phyloP scores from a whole-genome alignment of 2,113 vertebrate species.

The Progne subis region DNA sequence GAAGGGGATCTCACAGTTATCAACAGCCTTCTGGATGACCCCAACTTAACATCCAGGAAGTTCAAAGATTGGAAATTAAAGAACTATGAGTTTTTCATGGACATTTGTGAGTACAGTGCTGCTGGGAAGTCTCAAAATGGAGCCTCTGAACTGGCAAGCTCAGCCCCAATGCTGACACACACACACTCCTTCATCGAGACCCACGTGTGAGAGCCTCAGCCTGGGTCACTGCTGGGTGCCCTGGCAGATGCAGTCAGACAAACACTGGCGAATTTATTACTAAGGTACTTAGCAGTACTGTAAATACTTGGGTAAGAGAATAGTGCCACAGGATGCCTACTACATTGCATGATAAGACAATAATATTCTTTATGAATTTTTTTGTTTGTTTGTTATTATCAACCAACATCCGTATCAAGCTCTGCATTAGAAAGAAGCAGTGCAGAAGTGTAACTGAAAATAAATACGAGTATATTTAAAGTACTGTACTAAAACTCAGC shows the following conservation, averaged over 20 bases:
- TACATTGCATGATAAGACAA: constrained; percentile 87
- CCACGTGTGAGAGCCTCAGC: constrained; percentile 75
- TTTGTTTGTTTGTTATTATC: constrained; percentile 52
- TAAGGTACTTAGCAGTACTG: constrained; percentile 77
- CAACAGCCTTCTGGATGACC: constrained; percentile 85
- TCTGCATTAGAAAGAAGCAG: constrained; percentile 65
- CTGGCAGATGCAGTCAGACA: constrained; percentile 48
- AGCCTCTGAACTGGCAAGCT: constrained; percentile 81
- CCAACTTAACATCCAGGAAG: constrained; percentile 85
- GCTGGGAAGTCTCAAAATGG: constrained; percentile 77
- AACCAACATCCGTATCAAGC: constrained; percentile 57
- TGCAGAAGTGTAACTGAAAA: constrained; percentile 52
- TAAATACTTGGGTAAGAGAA: constrained; percentile 84
- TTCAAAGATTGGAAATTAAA: constrained; percentile 90
- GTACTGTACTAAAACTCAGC: constrained; percentile 64
- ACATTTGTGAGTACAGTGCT: constrained; percentile 87
- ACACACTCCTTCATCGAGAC: constrained; percentile 93
- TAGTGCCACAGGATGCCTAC: constrained; percentile 88
- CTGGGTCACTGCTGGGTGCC: constrained; percentile 27
- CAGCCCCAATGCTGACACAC: constrained; percentile 84
- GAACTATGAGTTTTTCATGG: constrained; percentile 89
- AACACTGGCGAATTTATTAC: constrained; percentile 84
- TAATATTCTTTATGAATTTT: constrained; percentile 79
- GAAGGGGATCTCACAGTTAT: constrained; percentile 85
- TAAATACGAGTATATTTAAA: constrained; percentile 57